Conservation (phyloP, 1,140 invertebrate genomes). For the Orchesella cincta region DNA sequence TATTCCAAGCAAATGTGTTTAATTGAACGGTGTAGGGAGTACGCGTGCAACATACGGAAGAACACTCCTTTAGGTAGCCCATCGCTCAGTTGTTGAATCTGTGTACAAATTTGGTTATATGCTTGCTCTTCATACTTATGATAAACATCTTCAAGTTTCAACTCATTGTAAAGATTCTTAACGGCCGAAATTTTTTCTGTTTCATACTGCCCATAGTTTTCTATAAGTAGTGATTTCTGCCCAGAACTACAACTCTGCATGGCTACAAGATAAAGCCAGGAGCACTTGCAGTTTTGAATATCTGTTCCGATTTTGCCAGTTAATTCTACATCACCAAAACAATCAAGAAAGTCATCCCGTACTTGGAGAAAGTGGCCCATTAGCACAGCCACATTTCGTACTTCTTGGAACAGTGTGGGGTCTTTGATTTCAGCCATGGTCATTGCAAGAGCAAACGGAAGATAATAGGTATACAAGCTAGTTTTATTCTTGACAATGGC, state of each 20-base stretch:
- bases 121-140: neutral
- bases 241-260: conserved; percentile 72
- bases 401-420: conserved; percentile 76
- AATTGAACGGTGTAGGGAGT: no score
- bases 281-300: conserved; percentile 92
- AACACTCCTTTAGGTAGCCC: neutral
- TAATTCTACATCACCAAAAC: conserved; percentile 62
- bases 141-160: neutral
- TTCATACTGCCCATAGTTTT: neutral
- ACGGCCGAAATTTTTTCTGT: neutral
- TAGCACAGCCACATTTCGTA: conserved; percentile 82
- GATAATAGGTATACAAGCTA: conserved; percentile 88
- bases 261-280: conserved; percentile 90
- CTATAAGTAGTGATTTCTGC: conserved; percentile 70
- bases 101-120: neutral
- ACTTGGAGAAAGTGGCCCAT: conserved; percentile 96
- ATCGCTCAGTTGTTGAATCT: neutral
- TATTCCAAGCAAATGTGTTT: no score
- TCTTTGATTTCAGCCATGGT: conserved; percentile 65
- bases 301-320: conserved; percentile 74
- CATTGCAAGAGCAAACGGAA: conserved; percentile 71
- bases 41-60: neutral
- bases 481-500: conserved; percentile 93
- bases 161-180: neutral
- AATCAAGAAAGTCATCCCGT: conserved; percentile 71